Percentiles rank a stretch among this genome's conserved stretches.
Evolutionary conservation across 2,797 vertebrate species (phyloP).

Genomic region (Pithecia hirsuta): DNA sequence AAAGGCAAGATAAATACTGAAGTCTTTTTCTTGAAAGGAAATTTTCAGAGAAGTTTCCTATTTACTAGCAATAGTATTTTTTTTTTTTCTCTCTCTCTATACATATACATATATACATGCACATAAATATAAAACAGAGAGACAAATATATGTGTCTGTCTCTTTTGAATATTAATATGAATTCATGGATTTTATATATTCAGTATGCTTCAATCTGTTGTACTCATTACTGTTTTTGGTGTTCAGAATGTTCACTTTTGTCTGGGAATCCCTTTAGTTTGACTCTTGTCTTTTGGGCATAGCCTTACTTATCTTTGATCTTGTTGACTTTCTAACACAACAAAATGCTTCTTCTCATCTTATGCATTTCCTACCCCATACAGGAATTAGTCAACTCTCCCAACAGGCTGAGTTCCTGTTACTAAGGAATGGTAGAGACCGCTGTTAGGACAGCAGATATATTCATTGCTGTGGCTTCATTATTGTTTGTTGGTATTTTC

Average conservation of each 20-base stretch:
- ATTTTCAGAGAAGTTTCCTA: neutral
- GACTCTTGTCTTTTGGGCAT: neutral
- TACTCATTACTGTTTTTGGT: neutral
- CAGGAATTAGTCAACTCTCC: neutral
- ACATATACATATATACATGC: neutral
- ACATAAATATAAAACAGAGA: neutral
- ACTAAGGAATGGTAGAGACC: neutral
- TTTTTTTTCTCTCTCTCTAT: neutral
- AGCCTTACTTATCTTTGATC: neutral
- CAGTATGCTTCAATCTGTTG: neutral
- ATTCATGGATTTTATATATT: neutral
- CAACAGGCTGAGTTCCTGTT: neutral
- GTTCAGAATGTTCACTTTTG: neutral
- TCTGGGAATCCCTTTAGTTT: neutral
- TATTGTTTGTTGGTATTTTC: neutral
- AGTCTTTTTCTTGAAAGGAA: neutral
- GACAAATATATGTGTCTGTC: neutral
- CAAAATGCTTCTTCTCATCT: neutral
- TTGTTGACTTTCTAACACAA: neutral
- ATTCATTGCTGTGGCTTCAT: neutral
- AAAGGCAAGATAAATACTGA: neutral
- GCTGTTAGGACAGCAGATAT: neutral
- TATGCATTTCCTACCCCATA: neutral
- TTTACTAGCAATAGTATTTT: neutral
- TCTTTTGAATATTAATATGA: neutral